Base-by-base conservation (phyloP, 2,888 invertebrate genomes). In the Apoderus coryli region DNA sequence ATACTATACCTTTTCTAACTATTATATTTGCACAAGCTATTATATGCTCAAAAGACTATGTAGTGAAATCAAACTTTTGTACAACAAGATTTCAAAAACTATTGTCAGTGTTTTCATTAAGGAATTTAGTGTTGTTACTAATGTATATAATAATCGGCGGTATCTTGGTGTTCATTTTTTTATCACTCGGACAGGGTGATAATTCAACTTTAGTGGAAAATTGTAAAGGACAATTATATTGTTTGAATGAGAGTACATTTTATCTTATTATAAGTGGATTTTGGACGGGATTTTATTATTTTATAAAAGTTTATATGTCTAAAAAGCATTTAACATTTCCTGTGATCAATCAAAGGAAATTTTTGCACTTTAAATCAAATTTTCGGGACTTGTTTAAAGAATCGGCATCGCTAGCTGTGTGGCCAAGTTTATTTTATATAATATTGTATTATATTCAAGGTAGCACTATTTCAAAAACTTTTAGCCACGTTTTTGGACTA, bases 1-100 rank as follows among this genome's bases (percentile, higher is more conserved):
- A 71, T 42, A 65, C 76, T 25, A 54, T 74, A 14, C 67, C 78
- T 1, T 64, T 81, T 10, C 60, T 67, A 7, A 50, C 63, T 14
- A 65, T 76, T 2, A 70, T 77, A 6, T 68, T 76, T 36, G 62
- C 75, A 4, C 78, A 79, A 57, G 76, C 79, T n/a, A 60, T 77
- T 22, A 63, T 76, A 16, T 72, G 75, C 46, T 75, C 75, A 25
- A 76, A 74, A 47, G 72, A 72, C 40, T 76, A 77, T 43, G 62
- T 78, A 13, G 59, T 64, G 11, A 66, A 67, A 27, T 57, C 67
- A 19, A 62, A 64, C 0, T 77, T 72, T 44, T 65, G 68, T 37
- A 64, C 69, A 22, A 77, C 73, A 9, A 65, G 81, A 44, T 77
- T 78, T 44, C 64, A 65, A 3, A 72, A 72, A 58, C 60, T 80